These are phyloP conservation scores for Amorpha juglandis DNA, from an alignment of 2,888 invertebrate genomes.

Conservation along the genomic window DNA sequence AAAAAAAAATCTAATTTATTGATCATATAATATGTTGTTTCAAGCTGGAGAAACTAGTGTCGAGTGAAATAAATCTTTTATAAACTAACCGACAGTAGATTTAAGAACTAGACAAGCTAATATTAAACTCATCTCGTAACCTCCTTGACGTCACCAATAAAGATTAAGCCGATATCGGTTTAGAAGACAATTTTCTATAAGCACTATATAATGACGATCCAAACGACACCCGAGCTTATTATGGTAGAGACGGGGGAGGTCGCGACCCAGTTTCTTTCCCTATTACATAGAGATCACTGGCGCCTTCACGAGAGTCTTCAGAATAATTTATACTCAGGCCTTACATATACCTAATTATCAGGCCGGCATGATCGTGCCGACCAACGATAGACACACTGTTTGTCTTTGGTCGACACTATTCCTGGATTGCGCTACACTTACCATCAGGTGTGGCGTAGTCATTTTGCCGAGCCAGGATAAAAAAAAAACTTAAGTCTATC, in stretches of 20 bases:
- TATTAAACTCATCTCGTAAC: neutral
- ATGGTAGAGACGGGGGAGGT: neutral
- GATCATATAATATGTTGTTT: no score
- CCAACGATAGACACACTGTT: no score
- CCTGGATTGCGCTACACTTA: no score
- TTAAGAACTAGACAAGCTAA: neutral
- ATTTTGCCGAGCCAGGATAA: no score
- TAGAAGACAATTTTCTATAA: neutral
- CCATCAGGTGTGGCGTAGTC: no score
- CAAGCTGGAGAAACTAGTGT: no score
- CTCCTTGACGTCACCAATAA: neutral
- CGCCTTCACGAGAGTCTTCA: neutral
- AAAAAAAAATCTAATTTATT: no score
- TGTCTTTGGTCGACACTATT: no score
- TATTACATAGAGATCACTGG: slow-evolving; percentile 4
- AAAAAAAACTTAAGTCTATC: neutral
- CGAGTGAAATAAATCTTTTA: neutral
- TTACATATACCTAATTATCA: neutral
- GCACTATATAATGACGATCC: neutral
- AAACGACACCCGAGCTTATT: slow-evolving; percentile 4
- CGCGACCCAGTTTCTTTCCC: slow-evolving; percentile 15
- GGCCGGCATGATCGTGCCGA: no score
- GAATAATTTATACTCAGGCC: neutral
- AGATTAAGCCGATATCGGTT: neutral
- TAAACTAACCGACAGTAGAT: neutral